These are phyloP conservation scores for Allobates femoralis DNA, from an alignment of 2,797 vertebrate species.

Conservation along the genomic window DNA sequence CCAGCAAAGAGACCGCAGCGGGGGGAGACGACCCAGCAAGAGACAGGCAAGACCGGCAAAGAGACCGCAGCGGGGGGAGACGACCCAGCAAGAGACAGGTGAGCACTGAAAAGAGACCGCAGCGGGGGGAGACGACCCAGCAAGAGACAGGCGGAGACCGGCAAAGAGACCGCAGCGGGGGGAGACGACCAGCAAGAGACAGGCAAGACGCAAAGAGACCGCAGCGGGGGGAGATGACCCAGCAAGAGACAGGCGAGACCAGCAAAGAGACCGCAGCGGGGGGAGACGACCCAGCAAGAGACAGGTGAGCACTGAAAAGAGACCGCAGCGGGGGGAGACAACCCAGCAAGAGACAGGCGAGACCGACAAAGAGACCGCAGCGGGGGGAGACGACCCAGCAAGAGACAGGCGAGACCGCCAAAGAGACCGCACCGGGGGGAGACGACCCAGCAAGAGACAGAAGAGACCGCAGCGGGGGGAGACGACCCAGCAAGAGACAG, in stretches of 20 bases:
- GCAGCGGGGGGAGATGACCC: background rate
- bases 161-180: constrained; percentile 10
- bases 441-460: constrained; percentile 14
- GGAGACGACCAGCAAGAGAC: constrained; percentile 16
- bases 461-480: constrained; percentile 8
- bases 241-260: background rate
- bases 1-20: background rate
- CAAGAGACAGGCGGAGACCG: background rate
- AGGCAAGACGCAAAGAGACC: background rate
- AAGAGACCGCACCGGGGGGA: constrained; percentile 7
- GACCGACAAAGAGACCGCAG: background rate
- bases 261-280: background rate
- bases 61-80: background rate
- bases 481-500: constrained; percentile 14
- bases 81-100: constrained; percentile 13
- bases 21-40: constrained; percentile 9
- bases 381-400: background rate
- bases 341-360: constrained; percentile 5
- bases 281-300: constrained; percentile 16
- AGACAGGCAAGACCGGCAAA: background rate
- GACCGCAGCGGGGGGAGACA: background rate
- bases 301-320: background rate
- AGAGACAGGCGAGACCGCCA: background rate
- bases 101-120: background rate
- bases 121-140: background rate